Conservation (phyloP, 2,113 vertebrate species). For the Australoheros scitulus region DNA sequence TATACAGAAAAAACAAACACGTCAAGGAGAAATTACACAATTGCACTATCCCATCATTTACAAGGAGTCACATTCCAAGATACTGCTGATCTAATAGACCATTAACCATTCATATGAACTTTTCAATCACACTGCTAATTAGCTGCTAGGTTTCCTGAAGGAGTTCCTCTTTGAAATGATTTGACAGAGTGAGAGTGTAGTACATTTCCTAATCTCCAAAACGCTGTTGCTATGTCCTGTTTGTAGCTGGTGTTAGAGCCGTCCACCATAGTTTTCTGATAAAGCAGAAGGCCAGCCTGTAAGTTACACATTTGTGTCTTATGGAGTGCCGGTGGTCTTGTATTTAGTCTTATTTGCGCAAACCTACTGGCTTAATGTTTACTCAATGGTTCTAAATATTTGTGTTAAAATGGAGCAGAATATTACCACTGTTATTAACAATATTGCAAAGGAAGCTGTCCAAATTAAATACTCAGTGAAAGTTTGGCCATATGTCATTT, state of each 20-base stretch:
- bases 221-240: constrained; percentile 1
- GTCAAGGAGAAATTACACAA: neutral
- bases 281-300: neutral
- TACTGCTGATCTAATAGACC: neutral
- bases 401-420: neutral
- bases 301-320: neutral
- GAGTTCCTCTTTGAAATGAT: too few species aligned
- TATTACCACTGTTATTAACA: neutral
- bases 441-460: neutral
- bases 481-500: constrained; percentile 23
- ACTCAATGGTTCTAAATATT: neutral
- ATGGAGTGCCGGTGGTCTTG: neutral
- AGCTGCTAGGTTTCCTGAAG: neutral
- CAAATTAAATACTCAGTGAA: neutral
- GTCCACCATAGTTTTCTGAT: constrained; percentile 14
- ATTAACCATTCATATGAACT: neutral
- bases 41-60: neutral
- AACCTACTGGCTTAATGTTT: neutral
- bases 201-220: neutral
- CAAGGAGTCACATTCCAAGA: neutral
- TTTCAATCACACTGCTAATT: neutral
- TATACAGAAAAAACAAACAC: too few species aligned
- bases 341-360: neutral
- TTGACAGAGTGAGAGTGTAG: neutral
- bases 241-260: neutral